A percentile compares a stretch with the other conserved stretches of the same genome.
phyloP scores from a whole-genome alignment of 1,140 invertebrate genomes.

The Drosophila sp. region DNA sequence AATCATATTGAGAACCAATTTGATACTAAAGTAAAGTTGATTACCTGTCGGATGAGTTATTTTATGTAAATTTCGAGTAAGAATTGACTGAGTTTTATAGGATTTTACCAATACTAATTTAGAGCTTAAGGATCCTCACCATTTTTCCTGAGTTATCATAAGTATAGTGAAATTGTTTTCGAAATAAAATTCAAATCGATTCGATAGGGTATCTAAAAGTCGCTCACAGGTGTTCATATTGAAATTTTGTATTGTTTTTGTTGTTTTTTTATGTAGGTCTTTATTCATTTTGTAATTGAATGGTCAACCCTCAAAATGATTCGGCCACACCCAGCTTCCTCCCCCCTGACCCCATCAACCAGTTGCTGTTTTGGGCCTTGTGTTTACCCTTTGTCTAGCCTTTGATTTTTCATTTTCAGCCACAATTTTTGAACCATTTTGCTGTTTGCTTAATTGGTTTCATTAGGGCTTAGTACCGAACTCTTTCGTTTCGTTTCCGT shows the following conservation, averaged over 20 bases:
- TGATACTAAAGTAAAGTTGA: too few species aligned
- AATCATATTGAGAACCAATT: too few species aligned
- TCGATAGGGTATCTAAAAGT: not conserved
- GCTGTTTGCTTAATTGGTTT: conserved; percentile 74
- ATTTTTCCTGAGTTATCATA: too few species aligned
- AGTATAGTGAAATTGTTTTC: too few species aligned
- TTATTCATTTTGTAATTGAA: conserved; percentile 66
- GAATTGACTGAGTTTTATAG: too few species aligned
- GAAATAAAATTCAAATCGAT: too few species aligned
- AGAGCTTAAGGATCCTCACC: too few species aligned
- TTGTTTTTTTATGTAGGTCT: not conserved
- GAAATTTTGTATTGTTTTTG: not conserved
- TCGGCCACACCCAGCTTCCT: not conserved
- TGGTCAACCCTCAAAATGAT: conserved; percentile 34
- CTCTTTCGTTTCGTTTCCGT: not conserved
- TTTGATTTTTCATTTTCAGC: conserved; percentile 69
- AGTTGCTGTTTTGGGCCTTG: not conserved
- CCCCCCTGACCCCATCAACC: conserved; percentile 19
- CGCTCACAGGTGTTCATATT: not conserved
- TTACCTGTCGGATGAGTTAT: too few species aligned
- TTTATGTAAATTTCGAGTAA: too few species aligned
- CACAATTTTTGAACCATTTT: conserved; percentile 54
- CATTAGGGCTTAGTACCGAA: conserved; percentile 55
- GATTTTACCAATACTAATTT: too few species aligned
- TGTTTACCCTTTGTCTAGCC: conserved; percentile 76